Base-by-base conservation (phyloP, 1,140 invertebrate species). In the Drosophila arizonae region DNA sequence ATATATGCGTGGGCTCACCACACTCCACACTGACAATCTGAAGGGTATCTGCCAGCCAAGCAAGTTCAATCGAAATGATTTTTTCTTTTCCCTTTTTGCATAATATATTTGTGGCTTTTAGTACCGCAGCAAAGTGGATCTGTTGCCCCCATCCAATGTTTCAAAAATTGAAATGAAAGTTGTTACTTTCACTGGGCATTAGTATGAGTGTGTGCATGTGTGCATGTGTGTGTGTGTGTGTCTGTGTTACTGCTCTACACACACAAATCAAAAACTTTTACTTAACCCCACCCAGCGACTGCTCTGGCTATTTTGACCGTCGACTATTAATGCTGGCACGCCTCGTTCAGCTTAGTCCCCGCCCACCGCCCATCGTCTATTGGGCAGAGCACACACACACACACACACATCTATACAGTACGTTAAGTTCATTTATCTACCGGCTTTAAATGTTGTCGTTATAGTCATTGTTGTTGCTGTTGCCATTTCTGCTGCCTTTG, bases 261-360 rank as follows among this genome's bases (percentile, higher is more conserved):
- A 87, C 81, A 85, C 81, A 85, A 85, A 85, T 85, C 81, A 85
- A 85, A 85, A 87, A 85, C 78, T 86, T 86, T 87, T 87, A 86
- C 71, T 78, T 69, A 65, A 58, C 70, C 56, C 65, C 45, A 17
- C 45, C 43, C 11, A 17, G 15, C 26, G 13, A 13, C 17, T 30
- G 17, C 8, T 15, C 0, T 11, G 30, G 33, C 21, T 3, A 24
- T 33, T 57, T 48, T 33, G 46, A 36, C 51, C 57, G 6, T 64
- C 51, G 70, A 48, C 67, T 74, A 72, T 67, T 72, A 67, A 57
- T 61, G 48, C 64, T 60, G 60, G 60, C 72, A 63, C 57, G 50
- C 61, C 58, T 46, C 56, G 28, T 61, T 56, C 60, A 39, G 51
- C 60, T 55, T 41, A 63, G 54, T 21, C 30, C 28, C 56, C 17